Base-by-base conservation (phyloP, 2,888 invertebrate species). In the Rhorus exstirpatorius region DNA sequence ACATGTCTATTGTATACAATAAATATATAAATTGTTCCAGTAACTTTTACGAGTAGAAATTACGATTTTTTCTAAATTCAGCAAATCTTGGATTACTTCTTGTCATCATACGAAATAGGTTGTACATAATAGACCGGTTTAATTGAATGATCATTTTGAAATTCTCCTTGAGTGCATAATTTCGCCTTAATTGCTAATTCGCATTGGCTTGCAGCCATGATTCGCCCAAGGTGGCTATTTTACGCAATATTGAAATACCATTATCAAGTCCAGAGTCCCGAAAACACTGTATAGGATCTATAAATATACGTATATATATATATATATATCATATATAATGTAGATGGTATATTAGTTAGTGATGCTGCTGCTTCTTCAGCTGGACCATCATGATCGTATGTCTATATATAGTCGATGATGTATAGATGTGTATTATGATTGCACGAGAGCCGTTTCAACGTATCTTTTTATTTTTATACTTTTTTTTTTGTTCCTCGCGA, bases 321-420 rank as follows among this genome's bases (percentile, higher is more conserved):
- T n/a, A n/a, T n/a, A n/a, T n/a, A n/a, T 3, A 31, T 3, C 31
- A 31, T 10, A 10, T 41, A 1, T 12, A 41, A 3, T 10, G 41
- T 1, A 41, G 8, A n/a, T 8, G 8, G 49, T 63, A 46, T 38
- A 46, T 1, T 35, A 19, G n/a, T 51, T 21, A 7, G 19, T 38
- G 31, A 19, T 38, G 46, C 75, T 68, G 75, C 21, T 14, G 70
- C 55, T 71, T 76, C 80, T 76, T 76, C 63, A 41, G 46, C 21
- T 58, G 80, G 41, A 80, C 80, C 80, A 76, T 80, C 76, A 76
- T 70, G 58, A 76, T 71, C 51, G 61, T 44, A 71, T 61, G 26
- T 63, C 35, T 61, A 14, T 31, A 65, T 49, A 70, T n/a, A 38
- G 31, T 49, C 55, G 53, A 38, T 26, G 35, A n/a, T 38, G 21